A percentile compares a stretch with the other conserved stretches of the same genome.
These are phyloP conservation scores for Rafetus swinhoei DNA, from an alignment of 2,113 vertebrate genomes.

Conservation along the genomic window DNA sequence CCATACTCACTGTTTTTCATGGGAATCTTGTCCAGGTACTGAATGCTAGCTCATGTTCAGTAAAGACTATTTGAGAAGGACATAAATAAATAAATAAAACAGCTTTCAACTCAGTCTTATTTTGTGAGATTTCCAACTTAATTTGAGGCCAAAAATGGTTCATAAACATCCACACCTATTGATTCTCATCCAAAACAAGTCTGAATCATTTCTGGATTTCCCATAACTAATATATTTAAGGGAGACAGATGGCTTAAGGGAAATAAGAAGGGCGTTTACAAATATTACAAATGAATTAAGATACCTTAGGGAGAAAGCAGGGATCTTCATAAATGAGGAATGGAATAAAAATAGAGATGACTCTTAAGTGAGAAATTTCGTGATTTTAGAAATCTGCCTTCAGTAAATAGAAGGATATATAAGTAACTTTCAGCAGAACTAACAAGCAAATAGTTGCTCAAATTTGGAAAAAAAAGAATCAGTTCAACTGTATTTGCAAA, in stretches of 20 bases:
- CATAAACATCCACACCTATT: neutral
- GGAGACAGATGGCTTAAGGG: fast-evolving
- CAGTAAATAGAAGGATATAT: neutral
- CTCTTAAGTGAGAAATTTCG: neutral
- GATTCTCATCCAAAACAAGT: neutral
- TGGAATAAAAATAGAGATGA: neutral
- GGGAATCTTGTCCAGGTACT: neutral
- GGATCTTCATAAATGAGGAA: neutral
- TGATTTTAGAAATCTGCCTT: neutral
- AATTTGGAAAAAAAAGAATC: neutral
- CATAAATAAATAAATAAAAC: neutral
- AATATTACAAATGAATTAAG: neutral
- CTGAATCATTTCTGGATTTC: neutral
- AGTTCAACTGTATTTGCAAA: neutral
- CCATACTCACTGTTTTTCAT: neutral
- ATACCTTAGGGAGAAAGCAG: neutral
- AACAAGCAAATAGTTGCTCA: neutral
- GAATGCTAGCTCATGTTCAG: neutral
- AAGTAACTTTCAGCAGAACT: neutral
- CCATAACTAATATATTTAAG: neutral
- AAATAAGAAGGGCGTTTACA: neutral
- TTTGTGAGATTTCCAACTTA: neutral
- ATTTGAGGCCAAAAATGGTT: neutral
- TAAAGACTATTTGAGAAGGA: neutral
- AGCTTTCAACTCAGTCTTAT: neutral